Base-by-base conservation (phyloP, 2,888 invertebrate genomes). In the Athalia cordata region DNA sequence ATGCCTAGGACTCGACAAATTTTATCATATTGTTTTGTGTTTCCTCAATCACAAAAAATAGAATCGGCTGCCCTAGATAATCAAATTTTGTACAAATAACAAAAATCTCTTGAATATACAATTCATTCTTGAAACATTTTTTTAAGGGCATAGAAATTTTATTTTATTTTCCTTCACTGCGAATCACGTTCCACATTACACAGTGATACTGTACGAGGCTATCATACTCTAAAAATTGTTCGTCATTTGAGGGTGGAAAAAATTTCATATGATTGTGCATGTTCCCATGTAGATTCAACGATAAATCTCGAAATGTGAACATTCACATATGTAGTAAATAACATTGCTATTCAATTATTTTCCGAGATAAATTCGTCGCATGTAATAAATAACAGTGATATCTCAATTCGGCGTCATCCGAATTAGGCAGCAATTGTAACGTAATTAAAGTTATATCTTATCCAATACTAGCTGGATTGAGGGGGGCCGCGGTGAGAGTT, bases 401-500 rank as follows among this genome's bases (percentile, higher is more conserved):
- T 76, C 8, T 9, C 49, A 8, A 45, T 50, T 62, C 15, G 4
- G 57, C 49, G 15, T 49, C 57, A 50, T 64, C 3, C 0, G n/a
- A 64, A 68, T 59, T 13, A 52, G 52, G 72, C 57, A 72, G 72
- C 45, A 62, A 70, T 70, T 8, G 29, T 62, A 49, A 57, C 57
- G n/a, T 59, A 72, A 72, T 61, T 9, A 8, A 15, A 9, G 15
- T 59, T 72, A 59, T 57, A 80, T 77, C 77, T 79, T 68, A 61
- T 70, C 49, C 78, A 55, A 78, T 83, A 85, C 81, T 86, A 88
- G 88, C 88, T 89, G 88, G 86, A 86, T 89, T 88, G 88, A 89
- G 87, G 88, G 89, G 89, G 87, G 89, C 87, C 88, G 89, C 87
- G 83, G 84, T 86, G 86, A 88, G 86, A 78, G 87, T 88, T 88